Evolutionary conservation across 2,888 invertebrate genomes (phyloP), one percentile per base, ranked within the genome.

Genomic region (Aleiodes alternator): DNA sequence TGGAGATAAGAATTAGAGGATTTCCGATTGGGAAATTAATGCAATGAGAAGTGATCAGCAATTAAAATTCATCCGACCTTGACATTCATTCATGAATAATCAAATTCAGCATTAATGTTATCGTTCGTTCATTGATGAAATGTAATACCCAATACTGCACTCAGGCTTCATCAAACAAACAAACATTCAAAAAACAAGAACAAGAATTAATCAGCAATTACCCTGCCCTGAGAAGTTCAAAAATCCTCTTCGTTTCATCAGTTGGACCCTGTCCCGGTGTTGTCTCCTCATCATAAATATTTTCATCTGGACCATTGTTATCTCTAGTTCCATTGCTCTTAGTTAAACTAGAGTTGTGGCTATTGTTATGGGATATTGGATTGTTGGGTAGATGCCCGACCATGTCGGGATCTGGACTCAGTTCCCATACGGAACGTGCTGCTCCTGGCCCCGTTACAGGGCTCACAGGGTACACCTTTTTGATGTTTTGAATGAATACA

Each of bases 401-500:
- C 87, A 88, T 87, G 83, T 89, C 89, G 79, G 89, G 89, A 80
- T 89, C 89, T 79, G 89, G 89, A 80, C 89, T 89, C 92, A 95
- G 92, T 90, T 95, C 95, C 96, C 96, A 96, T 89, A 96, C 96
- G 90, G 95, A 96, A 90, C 95, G 95, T 91, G 96, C 96, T 90
- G 95, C 95, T 93, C 96, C 96, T 91, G 96, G 96, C 90, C 95
- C 95, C 80, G 96, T 88, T 59, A 87, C 85, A 84, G 89, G 89
- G 87, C 89, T 89, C 80, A 88, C 88, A 75, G 89, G 89, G 81
- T 89, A 89, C 73, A 89, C 89, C 89, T 12, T 5, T 5, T 29
- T 43, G n/a, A 72, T 43, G 9, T 23, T 23, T 23, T 23, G n/a
- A 23, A 23, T 23, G 23, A 23, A 23, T 48, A 68, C 43, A 66